These are phyloP conservation scores for Cacoxenus indagator DNA, from an alignment of 2,888 invertebrate species.

Conservation along the genomic window DNA sequence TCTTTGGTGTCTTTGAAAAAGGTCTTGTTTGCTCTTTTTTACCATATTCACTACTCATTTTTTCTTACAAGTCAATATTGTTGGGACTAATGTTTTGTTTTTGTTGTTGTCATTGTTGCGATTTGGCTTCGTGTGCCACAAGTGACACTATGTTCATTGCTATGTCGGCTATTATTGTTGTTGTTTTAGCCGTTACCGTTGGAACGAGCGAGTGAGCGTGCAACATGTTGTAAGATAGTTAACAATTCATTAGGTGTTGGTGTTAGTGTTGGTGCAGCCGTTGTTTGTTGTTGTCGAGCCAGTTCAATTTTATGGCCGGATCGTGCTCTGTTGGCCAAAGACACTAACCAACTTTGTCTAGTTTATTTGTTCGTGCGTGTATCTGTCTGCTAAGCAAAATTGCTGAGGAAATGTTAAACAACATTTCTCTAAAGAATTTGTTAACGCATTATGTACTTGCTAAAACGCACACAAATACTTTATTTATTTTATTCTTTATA, in stretches of 20 bases:
- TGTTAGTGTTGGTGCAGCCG: constrained; percentile 16
- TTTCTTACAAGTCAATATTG: constrained; percentile 13
- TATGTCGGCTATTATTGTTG: constrained; percentile 11
- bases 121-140: constrained; percentile 53
- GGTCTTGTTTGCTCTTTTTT: not conserved
- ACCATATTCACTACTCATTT: not conserved
- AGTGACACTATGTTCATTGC: constrained; percentile 43
- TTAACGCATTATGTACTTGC: not conserved
- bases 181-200: constrained; percentile 32
- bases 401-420: not conserved
- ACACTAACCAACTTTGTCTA: too few species aligned
- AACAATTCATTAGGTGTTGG: constrained; percentile 66
- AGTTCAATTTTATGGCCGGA: constrained; percentile 55
- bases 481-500: too few species aligned
- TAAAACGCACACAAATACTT: not conserved
- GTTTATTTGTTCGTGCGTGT: too few species aligned
- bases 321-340: constrained; percentile 31
- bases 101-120: constrained; percentile 51
- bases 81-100: constrained; percentile 36
- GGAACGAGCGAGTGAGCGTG: constrained; percentile 15
- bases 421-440: constrained; percentile 6
- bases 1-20: constrained; percentile 3
- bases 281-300: constrained; percentile 34
- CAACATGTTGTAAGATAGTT: constrained; percentile 54
- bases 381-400: not conserved